Evolutionary conservation across 2,888 invertebrate species (phyloP).

Genomic region (Cylindroiulus punctatus): DNA sequence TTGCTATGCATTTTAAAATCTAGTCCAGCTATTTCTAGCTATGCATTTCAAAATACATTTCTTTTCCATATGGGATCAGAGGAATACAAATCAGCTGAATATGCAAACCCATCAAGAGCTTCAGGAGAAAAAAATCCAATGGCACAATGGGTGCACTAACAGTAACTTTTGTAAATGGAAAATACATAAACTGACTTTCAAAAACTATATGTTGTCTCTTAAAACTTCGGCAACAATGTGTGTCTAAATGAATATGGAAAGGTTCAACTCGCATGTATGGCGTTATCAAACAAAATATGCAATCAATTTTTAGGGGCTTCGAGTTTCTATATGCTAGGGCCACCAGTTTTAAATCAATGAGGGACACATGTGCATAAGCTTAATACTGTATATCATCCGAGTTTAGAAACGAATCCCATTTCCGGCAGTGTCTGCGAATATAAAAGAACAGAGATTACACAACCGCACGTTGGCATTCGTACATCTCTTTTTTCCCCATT

Average conservation of each 20-base stretch:
- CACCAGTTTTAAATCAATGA: slow-evolving; percentile 26
- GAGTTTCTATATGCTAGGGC: not conserved
- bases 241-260: slow-evolving; percentile 27
- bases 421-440: slow-evolving; percentile 22
- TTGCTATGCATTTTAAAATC: too few species aligned
- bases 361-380: slow-evolving; percentile 17
- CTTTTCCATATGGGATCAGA: too few species aligned
- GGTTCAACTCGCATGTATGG: not conserved
- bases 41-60: too few species aligned
- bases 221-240: not conserved
- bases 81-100: too few species aligned
- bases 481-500: not conserved
- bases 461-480: slow-evolving; percentile 18
- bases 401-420: slow-evolving; percentile 22
- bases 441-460: not conserved
- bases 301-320: slow-evolving; percentile 43
- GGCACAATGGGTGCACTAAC: not conserved
- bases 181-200: not conserved
- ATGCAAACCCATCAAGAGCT: not conserved
- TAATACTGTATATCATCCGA: too few species aligned
- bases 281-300: not conserved
- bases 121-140: not conserved
- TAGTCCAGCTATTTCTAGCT: too few species aligned
- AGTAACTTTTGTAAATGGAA: slow-evolving; percentile 1
- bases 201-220: slow-evolving; percentile 4